Evolutionary conservation across 2,113 vertebrate genomes (phyloP).

Genomic region (Cebidichthys violaceus): DNA sequence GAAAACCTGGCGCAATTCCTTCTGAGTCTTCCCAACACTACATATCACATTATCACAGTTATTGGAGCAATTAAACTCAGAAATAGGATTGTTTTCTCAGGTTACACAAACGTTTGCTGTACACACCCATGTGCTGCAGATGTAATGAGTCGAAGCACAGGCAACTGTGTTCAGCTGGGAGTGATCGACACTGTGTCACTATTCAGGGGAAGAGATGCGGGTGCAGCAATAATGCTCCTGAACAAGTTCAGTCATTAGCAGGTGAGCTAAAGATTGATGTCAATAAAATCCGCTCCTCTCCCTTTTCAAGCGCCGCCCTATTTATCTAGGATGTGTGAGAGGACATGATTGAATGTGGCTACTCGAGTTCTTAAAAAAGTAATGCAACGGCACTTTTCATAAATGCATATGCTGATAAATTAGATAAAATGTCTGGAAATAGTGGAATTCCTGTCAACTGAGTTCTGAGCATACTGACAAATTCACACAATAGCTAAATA

Average conservation of each 20-base stretch:
- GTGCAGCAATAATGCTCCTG: not conserved
- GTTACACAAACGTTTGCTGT: not conserved
- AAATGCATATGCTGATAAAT: conserved; percentile 4
- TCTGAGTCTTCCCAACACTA: not conserved
- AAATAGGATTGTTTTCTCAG: not conserved
- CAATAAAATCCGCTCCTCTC: conserved; percentile 12
- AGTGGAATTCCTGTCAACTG: not conserved
- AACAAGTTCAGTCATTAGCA: conserved; percentile 24
- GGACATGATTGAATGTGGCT: not conserved
- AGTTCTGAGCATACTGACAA: not conserved
- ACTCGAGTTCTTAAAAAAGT: not conserved
- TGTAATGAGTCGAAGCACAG: not conserved
- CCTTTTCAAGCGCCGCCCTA: not conserved
- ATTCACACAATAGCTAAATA: not conserved
- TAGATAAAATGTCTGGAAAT: not conserved
- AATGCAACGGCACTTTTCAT: not conserved
- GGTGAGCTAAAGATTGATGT: not conserved
- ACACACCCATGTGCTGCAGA: not conserved
- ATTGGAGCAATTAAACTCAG: not conserved
- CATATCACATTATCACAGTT: conserved; percentile 3
- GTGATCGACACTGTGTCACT: not conserved
- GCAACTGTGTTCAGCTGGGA: not conserved
- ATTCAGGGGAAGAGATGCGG: not conserved
- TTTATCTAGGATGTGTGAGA: not conserved
- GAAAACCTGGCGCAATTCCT: conserved; percentile 4